Evolutionary conservation across 2,888 invertebrate genomes (phyloP).

Genomic region (Sthenelais limicola): DNA sequence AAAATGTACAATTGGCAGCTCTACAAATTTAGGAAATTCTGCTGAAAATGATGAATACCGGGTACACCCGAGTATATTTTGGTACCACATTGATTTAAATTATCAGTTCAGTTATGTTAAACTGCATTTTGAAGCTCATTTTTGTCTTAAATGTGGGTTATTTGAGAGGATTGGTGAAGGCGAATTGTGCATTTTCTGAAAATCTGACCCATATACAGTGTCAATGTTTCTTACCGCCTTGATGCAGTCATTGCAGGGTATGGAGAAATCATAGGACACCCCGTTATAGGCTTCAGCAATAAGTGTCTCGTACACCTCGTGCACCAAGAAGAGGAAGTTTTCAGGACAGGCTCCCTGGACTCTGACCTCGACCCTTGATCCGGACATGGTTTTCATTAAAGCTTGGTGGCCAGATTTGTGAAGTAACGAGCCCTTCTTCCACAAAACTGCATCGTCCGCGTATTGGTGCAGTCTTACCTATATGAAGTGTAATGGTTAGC

Average conservation of each 20-base stretch:
- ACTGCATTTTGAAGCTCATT: too few relatives aligned
- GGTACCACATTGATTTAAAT: too few relatives aligned
- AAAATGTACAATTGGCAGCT: too few relatives aligned
- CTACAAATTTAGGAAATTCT: too few relatives aligned
- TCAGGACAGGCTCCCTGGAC: slow-evolving; percentile 70
- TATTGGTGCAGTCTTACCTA: slow-evolving; percentile 70
- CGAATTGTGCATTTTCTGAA: too few relatives aligned
- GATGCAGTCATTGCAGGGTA: slow-evolving; percentile 70
- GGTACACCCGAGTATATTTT: too few relatives aligned
- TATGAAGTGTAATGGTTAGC: too few relatives aligned
- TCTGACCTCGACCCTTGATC: slow-evolving; percentile 59
- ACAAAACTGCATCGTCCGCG: slow-evolving; percentile 66
- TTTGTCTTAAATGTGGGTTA: too few relatives aligned
- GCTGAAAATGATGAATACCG: too few relatives aligned
- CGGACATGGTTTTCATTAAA: slow-evolving; percentile 62
- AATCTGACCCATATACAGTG: too few relatives aligned
- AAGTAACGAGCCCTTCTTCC: slow-evolving; percentile 70
- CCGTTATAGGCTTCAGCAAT: slow-evolving; percentile 70
- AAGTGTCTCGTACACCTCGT: slow-evolving; percentile 70
- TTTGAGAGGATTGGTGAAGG: too few relatives aligned
- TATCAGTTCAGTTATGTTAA: too few relatives aligned
- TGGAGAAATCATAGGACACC: slow-evolving; percentile 67
- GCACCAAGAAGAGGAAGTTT: slow-evolving; percentile 69
- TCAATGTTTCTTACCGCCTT: slow-evolving; percentile 53
- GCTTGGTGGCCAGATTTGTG: slow-evolving; percentile 69